Evolutionary conservation across 1,140 invertebrate genomes (phyloP).

Genomic region (Sinella curviseta): DNA sequence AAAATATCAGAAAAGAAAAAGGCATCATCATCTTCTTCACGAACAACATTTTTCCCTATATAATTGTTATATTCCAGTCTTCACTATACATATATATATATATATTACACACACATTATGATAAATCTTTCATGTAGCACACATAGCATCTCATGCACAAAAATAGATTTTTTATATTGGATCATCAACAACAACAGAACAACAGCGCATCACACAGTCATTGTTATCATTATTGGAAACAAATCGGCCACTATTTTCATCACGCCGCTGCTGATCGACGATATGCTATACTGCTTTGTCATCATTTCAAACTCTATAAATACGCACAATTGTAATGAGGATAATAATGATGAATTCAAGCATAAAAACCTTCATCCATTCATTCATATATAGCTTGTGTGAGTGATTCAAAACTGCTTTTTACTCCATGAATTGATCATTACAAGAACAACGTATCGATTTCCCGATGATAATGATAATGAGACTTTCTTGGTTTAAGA

Average conservation of each 20-base stretch:
- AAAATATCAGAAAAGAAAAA: neutral
- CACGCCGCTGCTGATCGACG: neutral
- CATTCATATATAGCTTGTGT: neutral
- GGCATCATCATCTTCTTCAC: neutral
- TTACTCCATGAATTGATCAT: neutral
- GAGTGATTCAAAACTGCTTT: neutral
- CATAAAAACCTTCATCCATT: neutral
- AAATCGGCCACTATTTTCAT: conserved; percentile 15
- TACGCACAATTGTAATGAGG: neutral
- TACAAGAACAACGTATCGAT: neutral
- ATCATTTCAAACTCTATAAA: too few relatives aligned
- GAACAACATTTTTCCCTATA: too few relatives aligned
- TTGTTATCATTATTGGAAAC: conserved; percentile 15
- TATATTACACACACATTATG: too few relatives aligned
- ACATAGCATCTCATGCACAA: neutral
- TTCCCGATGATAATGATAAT: neutral
- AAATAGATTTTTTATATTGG: neutral
- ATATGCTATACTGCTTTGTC: neutral
- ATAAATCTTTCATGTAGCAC: too few relatives aligned
- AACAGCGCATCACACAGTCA: neutral
- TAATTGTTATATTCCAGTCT: too few relatives aligned
- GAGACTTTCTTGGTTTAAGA: neutral
- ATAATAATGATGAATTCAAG: neutral
- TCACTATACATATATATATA: too few relatives aligned
- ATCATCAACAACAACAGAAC: neutral